Percentiles rank a stretch among this genome's conserved stretches.
Conservation (phyloP, 2,113 vertebrate species). For the Blennius ocellaris region DNA sequence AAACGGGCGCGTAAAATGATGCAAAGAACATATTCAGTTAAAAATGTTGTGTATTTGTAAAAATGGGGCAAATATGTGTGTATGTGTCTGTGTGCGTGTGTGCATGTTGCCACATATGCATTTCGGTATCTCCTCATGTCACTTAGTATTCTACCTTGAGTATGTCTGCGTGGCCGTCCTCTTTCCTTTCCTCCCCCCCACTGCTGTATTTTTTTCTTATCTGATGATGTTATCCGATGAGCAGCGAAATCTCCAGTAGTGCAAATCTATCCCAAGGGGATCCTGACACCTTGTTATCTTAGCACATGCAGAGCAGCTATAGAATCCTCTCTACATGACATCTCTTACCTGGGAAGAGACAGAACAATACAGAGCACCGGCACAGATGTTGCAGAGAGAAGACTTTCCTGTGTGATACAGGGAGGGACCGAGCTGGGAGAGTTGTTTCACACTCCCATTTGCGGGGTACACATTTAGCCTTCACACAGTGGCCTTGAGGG, state of each 20-base stretch:
- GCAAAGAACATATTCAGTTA: no score
- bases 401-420: not conserved
- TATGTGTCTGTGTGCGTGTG: not conserved
- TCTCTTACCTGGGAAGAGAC: conserved; percentile 33
- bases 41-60: not conserved
- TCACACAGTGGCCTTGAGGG: conserved; percentile 45
- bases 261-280: conserved; percentile 62
- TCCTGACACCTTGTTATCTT: conserved; percentile 68
- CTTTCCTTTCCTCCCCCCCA: not conserved
- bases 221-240: conserved; percentile 53
- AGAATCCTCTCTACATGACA: conserved; percentile 50
- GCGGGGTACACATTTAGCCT: conserved; percentile 50
- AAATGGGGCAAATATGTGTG: not conserved
- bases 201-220: conserved; percentile 35
- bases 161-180: conserved; percentile 32
- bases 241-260: conserved; percentile 55
- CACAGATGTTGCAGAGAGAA: conserved; percentile 8
- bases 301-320: conserved; percentile 54
- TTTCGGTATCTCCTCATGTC: not conserved
- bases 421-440: not conserved
- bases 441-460: conserved; percentile 44
- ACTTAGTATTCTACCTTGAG: conserved; percentile 15
- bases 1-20: no score
- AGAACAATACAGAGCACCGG: conserved; percentile 20
- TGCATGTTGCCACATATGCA: not conserved